Evolutionary conservation across 2,113 vertebrate species (phyloP).

Genomic region (Isurus oxyrinchus): DNA sequence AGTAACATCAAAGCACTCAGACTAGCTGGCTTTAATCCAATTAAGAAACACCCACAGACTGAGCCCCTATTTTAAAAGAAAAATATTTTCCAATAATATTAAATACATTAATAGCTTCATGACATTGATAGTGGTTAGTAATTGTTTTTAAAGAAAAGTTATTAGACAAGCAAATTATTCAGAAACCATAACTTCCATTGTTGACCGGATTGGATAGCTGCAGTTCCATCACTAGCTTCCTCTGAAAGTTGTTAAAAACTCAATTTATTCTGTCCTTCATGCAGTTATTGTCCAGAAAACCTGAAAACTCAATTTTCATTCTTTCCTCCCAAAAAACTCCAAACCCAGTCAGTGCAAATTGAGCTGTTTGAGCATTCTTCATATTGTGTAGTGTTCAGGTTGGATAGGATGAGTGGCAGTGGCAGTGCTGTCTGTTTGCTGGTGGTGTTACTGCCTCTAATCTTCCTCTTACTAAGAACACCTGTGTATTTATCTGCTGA

Average conservation of each 20-base stretch:
- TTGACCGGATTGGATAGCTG: neutral
- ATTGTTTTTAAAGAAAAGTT: neutral
- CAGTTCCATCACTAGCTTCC: neutral
- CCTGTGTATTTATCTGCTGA: neutral
- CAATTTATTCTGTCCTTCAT: neutral
- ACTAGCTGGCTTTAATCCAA: too few species aligned
- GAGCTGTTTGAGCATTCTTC: neutral
- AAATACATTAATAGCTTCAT: too few species aligned
- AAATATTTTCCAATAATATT: too few species aligned
- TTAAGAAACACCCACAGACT: too few species aligned
- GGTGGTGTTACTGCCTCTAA: neutral
- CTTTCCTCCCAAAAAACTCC: neutral
- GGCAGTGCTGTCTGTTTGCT: neutral
- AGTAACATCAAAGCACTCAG: too few species aligned
- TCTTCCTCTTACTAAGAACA: neutral
- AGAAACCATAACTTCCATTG: neutral
- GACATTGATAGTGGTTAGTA: neutral
- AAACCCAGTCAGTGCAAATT: neutral
- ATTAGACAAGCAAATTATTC: neutral
- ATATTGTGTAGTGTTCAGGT: neutral
- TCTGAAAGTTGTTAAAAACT: neutral
- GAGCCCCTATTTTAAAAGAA: too few species aligned
- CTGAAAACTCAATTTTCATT: neutral
- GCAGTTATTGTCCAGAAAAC: neutral
- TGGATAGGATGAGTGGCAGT: neutral